Base-by-base conservation (phyloP, 2,797 vertebrate genomes). In the Rhynchotus rufescens region DNA sequence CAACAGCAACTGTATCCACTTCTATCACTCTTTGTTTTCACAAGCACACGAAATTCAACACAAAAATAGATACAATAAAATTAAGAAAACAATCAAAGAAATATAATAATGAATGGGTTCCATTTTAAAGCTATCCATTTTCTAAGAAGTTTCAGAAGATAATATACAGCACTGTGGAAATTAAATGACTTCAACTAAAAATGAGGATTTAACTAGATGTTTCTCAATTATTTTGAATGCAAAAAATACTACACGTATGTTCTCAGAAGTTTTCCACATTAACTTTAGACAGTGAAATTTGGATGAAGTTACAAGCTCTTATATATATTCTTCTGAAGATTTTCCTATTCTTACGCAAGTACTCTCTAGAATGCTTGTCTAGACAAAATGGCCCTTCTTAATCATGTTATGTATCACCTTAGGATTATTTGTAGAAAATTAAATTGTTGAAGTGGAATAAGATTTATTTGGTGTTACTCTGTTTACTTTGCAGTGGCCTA, bases 61-160 rank as follows among this genome's bases (percentile, higher is more conserved):
- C 9, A 68, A 59, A 86, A 62, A 34, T 3, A 44, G 3, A 32
- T 34, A 38, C 3, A 17, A 2, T 32, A 62, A 22, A 75, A 71
- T 75, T 75, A 71, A 66, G n/a, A 80, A 78, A 65, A 15, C 8
- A 56, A 6, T 20, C 10, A 86, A 32, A 1, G 6, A 72, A 60
- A 54, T 26, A 68, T 4, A 77, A 56, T 65, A 75, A 49, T 28
- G 0, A 25, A 16, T 52, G n/a, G 2, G 7, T 68, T 8, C 0
- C 2, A 28, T 72, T 78, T 85, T 75, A 21, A 73, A 84, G 11
- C 4, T 56, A 64, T 15, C 4, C 3, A 9, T 71, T 44, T 71
- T 36, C 21, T 56, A 73, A 61, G 28, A 84, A 15, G 2, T 61
- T 65, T 47, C 26, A 9, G 69, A 85, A 3, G 9, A n/a, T 17